Evolutionary conservation across 2,888 invertebrate genomes (phyloP).

Genomic region (Periphyllus acericola): DNA sequence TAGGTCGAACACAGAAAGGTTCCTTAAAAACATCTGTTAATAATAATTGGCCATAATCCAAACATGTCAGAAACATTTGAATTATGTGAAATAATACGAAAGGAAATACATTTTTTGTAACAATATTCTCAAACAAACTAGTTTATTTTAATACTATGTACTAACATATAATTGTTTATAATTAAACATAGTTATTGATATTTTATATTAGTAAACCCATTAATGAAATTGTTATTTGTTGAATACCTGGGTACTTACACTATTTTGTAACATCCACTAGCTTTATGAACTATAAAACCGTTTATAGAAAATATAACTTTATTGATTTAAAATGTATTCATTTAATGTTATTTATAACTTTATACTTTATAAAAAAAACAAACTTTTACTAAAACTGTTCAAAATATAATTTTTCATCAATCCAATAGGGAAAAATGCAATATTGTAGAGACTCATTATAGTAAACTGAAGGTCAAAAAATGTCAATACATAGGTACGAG

Average conservation of each 20-base stretch:
- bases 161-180: background rate
- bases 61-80: conserved; percentile 24
- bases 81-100: conserved; percentile 7
- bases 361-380: background rate
- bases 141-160: background rate
- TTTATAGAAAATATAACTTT: background rate
- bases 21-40: conserved; percentile 27
- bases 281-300: background rate
- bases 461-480: conserved; percentile 28
- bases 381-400: background rate
- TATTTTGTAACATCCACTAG: background rate
- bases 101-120: conserved; percentile 22
- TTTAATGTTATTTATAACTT: background rate
- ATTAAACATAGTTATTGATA: background rate
- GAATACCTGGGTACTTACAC: background rate
- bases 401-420: background rate
- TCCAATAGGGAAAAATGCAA: background rate
- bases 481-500: conserved; percentile 1
- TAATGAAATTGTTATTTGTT: background rate
- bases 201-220: background rate
- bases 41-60: conserved; percentile 52
- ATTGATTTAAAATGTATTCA: background rate
- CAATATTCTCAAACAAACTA: background rate
- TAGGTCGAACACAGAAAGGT: conserved; percentile 31
- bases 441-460: background rate